Evolutionary conservation across 2,797 vertebrate species (phyloP).

Genomic region (Sebastes cheni): DNA sequence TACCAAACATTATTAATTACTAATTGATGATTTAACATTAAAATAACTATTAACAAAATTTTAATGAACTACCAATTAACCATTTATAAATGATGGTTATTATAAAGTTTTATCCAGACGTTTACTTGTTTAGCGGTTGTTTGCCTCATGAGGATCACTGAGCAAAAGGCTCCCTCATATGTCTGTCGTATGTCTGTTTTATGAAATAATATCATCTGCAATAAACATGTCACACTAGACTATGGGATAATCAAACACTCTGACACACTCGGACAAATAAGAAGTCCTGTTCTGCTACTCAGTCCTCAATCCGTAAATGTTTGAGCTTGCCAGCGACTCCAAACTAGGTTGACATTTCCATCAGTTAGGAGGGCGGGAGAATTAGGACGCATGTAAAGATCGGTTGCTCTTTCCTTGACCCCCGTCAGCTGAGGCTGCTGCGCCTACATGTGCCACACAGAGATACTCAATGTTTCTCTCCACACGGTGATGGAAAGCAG

Average conservation of each 20-base stretch:
- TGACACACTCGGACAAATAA: not conserved
- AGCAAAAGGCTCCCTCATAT: no score
- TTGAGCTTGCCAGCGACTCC: not conserved
- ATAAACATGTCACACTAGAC: not conserved
- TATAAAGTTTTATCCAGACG: no score
- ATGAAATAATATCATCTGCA: not conserved
- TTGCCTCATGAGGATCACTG: no score
- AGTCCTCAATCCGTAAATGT: not conserved
- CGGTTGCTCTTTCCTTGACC: constrained; percentile 42
- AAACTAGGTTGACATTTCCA: constrained; percentile 11
- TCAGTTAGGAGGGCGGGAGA: not conserved
- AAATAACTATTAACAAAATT: no score
- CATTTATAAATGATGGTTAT: no score
- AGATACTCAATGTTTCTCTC: constrained; percentile 27
- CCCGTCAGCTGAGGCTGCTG: constrained; percentile 17
- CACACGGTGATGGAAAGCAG: not conserved
- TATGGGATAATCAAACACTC: not conserved
- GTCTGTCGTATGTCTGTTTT: not conserved
- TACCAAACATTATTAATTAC: no score
- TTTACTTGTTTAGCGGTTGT: no score
- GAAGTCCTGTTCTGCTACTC: not conserved
- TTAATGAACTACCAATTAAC: no score
- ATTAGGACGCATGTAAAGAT: constrained; percentile 12
- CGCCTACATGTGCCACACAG: constrained; percentile 23
- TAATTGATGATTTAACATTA: no score